Evolutionary conservation across 2,797 vertebrate genomes (phyloP), one percentile per base, ranked within the genome.

Genomic region (Leptoclinus maculatus): DNA sequence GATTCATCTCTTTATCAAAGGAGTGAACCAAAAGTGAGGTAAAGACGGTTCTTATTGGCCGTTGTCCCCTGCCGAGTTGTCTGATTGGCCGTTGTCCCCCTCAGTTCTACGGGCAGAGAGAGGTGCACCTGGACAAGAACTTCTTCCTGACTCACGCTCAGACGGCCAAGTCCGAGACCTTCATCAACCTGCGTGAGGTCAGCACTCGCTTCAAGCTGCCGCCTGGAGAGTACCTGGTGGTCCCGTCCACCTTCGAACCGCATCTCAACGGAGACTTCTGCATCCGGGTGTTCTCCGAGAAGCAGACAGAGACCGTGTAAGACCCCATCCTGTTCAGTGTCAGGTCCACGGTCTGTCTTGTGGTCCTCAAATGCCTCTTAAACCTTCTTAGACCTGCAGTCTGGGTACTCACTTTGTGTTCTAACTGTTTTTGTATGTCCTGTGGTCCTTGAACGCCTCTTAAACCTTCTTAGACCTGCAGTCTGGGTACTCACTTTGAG

Each of bases 231-330:
- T 98, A 98, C 84, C 94, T 97, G 70, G 89, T 97, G 4, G 95
- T 97, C 23, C 97, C 97, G 0, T 97, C 97, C 70, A 98, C 97
- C 73, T 98, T 96, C 0, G 94, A 98, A 0, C 93, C 97, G 10
- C 92, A 96, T 82, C 92, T 94, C 81, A 92, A 96, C 0, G 96
- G 95, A 1, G 96, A 97, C 84, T 97, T 98, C 92, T 97, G 96
- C 88, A 92, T 98, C 71, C 87, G 97, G 0, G 94, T 98, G 51
- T 98, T 98, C 91, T 96, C 96, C 0, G 96, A 97, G 94, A 97
- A 97, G 79, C 90, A 94, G 71, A 82, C 91, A 0, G 91, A 95
- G 83, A 93, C 93, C 0, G 60, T 83, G 97, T 97, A 94, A 77
- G 90, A 70, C 3, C 29, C 3, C 36, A 11, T 58, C 19, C 32